A percentile compares a stretch with the other conserved stretches of the same genome.
phyloP scores from a whole-genome alignment of 2,888 invertebrate species.

The Apoda limacodes region DNA sequence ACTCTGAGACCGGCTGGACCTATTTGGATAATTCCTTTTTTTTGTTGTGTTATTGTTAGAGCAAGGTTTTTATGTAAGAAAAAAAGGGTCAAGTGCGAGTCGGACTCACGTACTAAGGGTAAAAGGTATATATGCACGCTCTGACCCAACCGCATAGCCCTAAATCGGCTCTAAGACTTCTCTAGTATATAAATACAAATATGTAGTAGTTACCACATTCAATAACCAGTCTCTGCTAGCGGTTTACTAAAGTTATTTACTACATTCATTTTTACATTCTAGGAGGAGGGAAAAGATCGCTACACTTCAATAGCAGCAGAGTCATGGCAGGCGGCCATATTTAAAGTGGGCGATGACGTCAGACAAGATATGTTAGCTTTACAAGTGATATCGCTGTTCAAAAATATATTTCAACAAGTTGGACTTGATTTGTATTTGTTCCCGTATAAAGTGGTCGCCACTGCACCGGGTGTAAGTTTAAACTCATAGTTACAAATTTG shows the following conservation, averaged over 20 bases:
- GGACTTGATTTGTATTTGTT: constrained; percentile 95
- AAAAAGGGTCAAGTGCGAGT: too few relatives aligned
- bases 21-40: too few relatives aligned
- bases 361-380: constrained; percentile 98
- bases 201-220: too few relatives aligned
- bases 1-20: too few relatives aligned
- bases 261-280: constrained; percentile 8
- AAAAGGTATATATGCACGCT: too few relatives aligned
- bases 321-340: constrained; percentile 98
- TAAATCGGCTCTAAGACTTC: too few relatives aligned
- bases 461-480: constrained; percentile 93
- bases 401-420: constrained; percentile 93
- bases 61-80: too few relatives aligned
- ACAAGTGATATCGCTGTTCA: constrained; percentile 97
- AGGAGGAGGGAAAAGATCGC: constrained; percentile 61
- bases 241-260: not conserved
- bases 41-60: not conserved
- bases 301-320: constrained; percentile 74
- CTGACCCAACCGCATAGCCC: too few relatives aligned
- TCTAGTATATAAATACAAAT: too few relatives aligned
- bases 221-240: too few relatives aligned
- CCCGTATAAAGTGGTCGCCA: constrained; percentile 97
- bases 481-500: too few relatives aligned
- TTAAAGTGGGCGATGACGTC: constrained; percentile 99
- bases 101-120: too few relatives aligned